These are phyloP conservation scores for Picus viridis DNA, from an alignment of 2,797 vertebrate species.

Conservation along the genomic window DNA sequence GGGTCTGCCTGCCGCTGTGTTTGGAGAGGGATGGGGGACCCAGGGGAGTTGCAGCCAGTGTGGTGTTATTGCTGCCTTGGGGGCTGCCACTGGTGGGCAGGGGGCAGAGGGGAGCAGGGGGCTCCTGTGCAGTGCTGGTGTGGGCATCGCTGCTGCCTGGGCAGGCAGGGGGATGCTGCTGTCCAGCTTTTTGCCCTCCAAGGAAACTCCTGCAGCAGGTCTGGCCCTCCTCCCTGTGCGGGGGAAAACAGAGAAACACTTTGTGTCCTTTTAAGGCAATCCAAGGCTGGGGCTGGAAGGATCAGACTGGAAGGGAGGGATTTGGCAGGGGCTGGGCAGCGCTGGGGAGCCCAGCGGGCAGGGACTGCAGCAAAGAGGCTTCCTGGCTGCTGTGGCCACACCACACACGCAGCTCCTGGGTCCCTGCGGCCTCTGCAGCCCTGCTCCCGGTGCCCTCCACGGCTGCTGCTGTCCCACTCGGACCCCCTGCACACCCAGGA, in stretches of 20 bases:
- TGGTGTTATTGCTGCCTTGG: rapidly evolving
- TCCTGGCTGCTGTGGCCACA: neutral
- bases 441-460: rapidly evolving
- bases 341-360: neutral
- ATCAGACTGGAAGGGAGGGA: conserved; percentile 23
- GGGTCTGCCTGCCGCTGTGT: neutral
- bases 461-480: neutral
- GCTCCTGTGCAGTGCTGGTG: rapidly evolving
- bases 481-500: neutral
- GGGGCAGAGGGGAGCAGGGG: neutral
- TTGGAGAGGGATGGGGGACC: neutral
- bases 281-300: conserved; percentile 7
- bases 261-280: conserved; percentile 78
- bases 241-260: neutral
- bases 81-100: neutral
- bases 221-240: neutral
- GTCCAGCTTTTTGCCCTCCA: conserved; percentile 15
- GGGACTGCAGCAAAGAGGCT: neutral
- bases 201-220: neutral
- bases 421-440: neutral
- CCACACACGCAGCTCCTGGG: neutral
- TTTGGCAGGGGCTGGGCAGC: neutral
- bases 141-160: neutral
- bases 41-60: neutral
- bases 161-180: neutral